Evolutionary conservation across 2,888 invertebrate species (phyloP).

Genomic region (Leptinotarsa rubiginosa): DNA sequence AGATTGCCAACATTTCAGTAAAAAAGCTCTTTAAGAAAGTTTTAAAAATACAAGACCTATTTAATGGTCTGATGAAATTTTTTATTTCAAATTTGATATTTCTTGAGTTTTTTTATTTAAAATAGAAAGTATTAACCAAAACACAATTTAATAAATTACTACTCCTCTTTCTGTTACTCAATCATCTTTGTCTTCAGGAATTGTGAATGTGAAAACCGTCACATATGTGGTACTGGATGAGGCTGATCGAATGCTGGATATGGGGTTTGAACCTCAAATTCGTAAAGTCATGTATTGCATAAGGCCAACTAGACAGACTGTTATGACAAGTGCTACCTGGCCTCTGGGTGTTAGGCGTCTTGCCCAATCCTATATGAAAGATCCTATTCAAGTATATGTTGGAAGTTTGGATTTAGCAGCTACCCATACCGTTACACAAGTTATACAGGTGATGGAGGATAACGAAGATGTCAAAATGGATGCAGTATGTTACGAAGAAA

Average conservation of each 20-base stretch:
- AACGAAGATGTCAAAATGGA: slow-evolving; percentile 76
- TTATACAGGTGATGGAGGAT: slow-evolving; percentile 80
- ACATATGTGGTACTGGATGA: slow-evolving; percentile 94
- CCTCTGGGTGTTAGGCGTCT: slow-evolving; percentile 87
- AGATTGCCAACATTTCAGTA: too few relatives aligned
- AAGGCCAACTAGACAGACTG: slow-evolving; percentile 91
- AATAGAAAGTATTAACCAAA: too few relatives aligned
- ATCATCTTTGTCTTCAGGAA: slow-evolving; percentile 59
- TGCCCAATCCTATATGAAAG: slow-evolving; percentile 87
- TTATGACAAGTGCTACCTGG: slow-evolving; percentile 98
- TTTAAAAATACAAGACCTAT: too few relatives aligned
- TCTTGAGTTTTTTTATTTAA: not conserved
- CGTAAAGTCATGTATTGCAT: slow-evolving; percentile 83
- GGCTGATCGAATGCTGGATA: slow-evolving; percentile 88
- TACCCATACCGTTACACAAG: slow-evolving; percentile 87
- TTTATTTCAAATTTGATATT: not conserved
- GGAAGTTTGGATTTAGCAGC: slow-evolving; percentile 91
- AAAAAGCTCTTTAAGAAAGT: too few relatives aligned
- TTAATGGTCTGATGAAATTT: too few relatives aligned
- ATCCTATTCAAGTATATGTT: slow-evolving; percentile 91
- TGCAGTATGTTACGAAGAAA: slow-evolving; percentile 64
- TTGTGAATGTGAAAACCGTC: slow-evolving; percentile 81
- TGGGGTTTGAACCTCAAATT: slow-evolving; percentile 91
- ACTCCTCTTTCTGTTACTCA: not conserved
- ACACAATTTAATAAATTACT: not conserved